Conservation (phyloP, 2,888 invertebrate genomes). For the Hirudinaria manillensis region DNA sequence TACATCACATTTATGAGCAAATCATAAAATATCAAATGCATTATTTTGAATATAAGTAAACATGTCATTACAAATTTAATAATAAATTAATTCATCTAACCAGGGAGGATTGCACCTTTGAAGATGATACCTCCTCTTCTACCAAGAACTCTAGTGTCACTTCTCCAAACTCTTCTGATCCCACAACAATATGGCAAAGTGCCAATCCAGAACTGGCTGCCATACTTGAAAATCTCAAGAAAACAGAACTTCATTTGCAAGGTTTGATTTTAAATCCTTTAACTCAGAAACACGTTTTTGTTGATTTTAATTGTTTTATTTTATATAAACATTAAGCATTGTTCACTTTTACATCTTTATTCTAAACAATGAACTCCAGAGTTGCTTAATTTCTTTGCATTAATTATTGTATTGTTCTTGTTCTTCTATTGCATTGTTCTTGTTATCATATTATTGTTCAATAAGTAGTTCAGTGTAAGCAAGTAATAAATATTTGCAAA, state of each 20-base stretch:
- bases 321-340: background rate
- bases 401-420: too few species aligned
- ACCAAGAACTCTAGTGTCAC: background rate
- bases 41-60: too few species aligned
- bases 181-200: constrained; percentile 43
- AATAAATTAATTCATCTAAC: too few species aligned
- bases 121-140: background rate
- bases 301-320: background rate
- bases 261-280: constrained; percentile 46
- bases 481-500: too few species aligned
- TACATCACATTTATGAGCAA: too few species aligned
- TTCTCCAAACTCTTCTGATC: background rate
- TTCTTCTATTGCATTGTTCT: too few species aligned
- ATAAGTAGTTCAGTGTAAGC: too few species aligned
- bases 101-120: background rate
- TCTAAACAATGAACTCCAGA: background rate
- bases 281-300: background rate
- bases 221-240: constrained; percentile 58
- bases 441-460: background rate
- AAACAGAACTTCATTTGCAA: constrained; percentile 58
- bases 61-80: too few species aligned
- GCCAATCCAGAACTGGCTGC: constrained; percentile 57
- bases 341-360: background rate
- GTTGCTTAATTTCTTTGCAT: too few species aligned
- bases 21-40: too few species aligned